Percentiles rank a stretch among this genome's conserved stretches.
Conservation (phyloP, 2,797 vertebrate genomes). For the Novumbra hubbsi region DNA sequence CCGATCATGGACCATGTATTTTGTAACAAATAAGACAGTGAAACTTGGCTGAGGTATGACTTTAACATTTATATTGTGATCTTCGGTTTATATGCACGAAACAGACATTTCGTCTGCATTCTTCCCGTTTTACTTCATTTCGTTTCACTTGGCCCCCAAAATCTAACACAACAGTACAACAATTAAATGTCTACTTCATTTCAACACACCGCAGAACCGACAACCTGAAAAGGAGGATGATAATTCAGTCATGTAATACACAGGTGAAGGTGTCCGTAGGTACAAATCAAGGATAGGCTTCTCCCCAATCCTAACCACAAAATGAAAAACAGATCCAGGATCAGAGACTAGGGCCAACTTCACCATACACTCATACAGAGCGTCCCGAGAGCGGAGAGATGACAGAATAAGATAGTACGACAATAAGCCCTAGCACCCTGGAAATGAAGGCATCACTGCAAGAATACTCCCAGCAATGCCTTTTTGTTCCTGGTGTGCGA, state of each 20-base stretch:
- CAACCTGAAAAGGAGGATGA: constrained; percentile 56
- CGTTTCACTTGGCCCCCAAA: constrained; percentile 51
- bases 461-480: constrained; percentile 21
- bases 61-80: constrained; percentile 77
- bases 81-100: constrained; percentile 75
- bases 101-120: constrained; percentile 56
- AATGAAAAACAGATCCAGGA: not conserved
- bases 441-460: constrained; percentile 44
- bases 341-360: not conserved
- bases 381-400: constrained; percentile 29
- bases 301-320: not conserved
- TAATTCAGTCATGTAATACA: constrained; percentile 41
- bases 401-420: constrained; percentile 21
- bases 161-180: constrained; percentile 70
- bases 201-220: constrained; percentile 57
- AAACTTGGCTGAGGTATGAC: constrained; percentile 46
- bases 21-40: constrained; percentile 49
- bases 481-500: constrained; percentile 21
- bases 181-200: constrained; percentile 69
- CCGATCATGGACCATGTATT: not conserved
- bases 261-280: constrained; percentile 30
- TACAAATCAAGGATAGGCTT: not conserved
- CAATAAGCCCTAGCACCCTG: constrained; percentile 39
- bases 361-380: constrained; percentile 20
- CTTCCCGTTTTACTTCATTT: constrained; percentile 53